Evolutionary conservation across 2,113 vertebrate genomes (phyloP), one percentile per base, ranked within the genome.

Genomic region (Onychostruthus taczanowskii): DNA sequence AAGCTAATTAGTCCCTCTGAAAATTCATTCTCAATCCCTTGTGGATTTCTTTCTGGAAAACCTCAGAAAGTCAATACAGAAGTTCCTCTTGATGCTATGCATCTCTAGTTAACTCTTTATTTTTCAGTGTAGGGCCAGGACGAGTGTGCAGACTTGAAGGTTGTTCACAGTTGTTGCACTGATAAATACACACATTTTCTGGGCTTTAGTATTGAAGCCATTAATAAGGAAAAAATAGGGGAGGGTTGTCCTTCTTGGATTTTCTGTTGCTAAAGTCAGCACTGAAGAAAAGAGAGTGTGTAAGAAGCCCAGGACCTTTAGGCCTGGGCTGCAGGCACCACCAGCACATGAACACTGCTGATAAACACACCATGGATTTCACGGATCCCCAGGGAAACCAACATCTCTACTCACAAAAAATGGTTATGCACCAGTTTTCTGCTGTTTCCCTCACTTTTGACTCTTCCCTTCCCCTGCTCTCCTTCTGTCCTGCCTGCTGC

Each of bases 1-100:
- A 6, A 78, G 52, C 2, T 96, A 94, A 95, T 96, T 78, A 93
- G 53, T 56, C 83, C 76, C 79, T 92, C 61, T 89, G 93, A 88
- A 92, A 96, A 95, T 78, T 86, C 49, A n/a, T 78, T 11, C 61
- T 44, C 3, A 0, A 19, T 68, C 20, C 66, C 68, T 53, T 4
- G 6, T 75, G 79, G 41, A 49, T 86, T 93, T 89, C 46, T 39
- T 50, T 75, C 68, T 84, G 23, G n/a, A 70, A 72, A 88, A 23
- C 4, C 43, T 78, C 46, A 50, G 37, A 49, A 80, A 86, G 16
- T 30, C 72, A 64, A 10, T 73, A 15, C 15, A 72, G 73, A 80
- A 56, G 7, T 46, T 84, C 21, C 18, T 56, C 6, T 81, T 53
- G 43, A 47, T 63, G 35, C 16, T 64, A 14, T 78, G 28, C 5